Evolutionary conservation across 1,140 invertebrate species (phyloP).

Genomic region (Conopomorpha cramerella): DNA sequence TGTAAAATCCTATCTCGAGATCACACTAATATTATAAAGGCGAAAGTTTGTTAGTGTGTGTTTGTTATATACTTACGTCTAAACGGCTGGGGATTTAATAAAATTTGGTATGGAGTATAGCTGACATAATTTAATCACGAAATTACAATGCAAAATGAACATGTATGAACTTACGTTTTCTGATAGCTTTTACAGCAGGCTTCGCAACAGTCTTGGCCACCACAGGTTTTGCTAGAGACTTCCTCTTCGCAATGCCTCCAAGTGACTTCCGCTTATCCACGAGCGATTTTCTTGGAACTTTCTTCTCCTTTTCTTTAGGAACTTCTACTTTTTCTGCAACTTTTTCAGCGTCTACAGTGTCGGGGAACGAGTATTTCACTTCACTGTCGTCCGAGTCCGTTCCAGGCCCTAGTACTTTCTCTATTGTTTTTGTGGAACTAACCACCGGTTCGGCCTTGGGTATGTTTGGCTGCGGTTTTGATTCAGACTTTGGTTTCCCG

Average conservation of each 20-base stretch:
- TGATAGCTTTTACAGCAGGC: constrained; percentile 20
- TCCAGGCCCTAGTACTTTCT: too few relatives aligned
- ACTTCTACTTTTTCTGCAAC: constrained; percentile 11
- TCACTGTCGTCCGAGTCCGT: constrained; percentile 48
- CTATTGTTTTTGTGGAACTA: too few relatives aligned
- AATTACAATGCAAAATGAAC: too few relatives aligned
- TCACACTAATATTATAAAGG: too few relatives aligned
- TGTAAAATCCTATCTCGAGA: too few relatives aligned
- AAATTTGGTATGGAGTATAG: too few relatives aligned
- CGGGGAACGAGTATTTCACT: constrained; percentile 48
- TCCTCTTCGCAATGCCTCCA: constrained; percentile 28
- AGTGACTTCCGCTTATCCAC: constrained; percentile 33
- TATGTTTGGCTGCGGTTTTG: constrained; percentile 7
- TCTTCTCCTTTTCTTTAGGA: constrained; percentile 13
- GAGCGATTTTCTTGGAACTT: constrained; percentile 16
- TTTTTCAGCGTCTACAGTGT: too few relatives aligned
- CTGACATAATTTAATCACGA: too few relatives aligned
- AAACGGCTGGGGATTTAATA: too few relatives aligned
- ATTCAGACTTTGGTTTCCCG: constrained; percentile 31
- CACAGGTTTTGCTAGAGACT: constrained; percentile 26
- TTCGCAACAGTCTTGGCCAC: constrained; percentile 14
- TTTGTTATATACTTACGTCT: too few relatives aligned
- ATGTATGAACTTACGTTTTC: constrained; percentile 46
- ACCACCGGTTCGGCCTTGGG: constrained; percentile 15
- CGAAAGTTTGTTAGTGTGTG: too few relatives aligned